Evolutionary conservation across 2,113 vertebrate genomes (phyloP).

Genomic region (Microcebus ravelobensis): DNA sequence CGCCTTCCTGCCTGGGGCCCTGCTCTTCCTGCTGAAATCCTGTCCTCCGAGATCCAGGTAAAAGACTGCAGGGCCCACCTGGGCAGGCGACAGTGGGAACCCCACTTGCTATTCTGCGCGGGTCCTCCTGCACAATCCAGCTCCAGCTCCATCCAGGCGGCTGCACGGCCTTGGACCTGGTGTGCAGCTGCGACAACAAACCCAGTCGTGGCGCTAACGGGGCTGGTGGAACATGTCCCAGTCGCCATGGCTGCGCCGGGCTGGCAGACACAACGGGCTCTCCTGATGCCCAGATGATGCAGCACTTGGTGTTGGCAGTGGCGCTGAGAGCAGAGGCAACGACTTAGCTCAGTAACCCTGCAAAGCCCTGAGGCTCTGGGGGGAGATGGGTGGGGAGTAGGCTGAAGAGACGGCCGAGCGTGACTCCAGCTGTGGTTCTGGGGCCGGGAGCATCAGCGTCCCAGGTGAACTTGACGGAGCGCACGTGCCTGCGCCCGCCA

Average conservation of each 20-base stretch:
- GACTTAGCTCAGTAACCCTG: neutral
- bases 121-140: neutral
- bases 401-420: neutral
- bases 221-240: neutral
- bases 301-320: neutral
- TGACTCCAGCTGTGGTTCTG: rapidly evolving
- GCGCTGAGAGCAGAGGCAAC: neutral
- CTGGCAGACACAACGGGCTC: neutral
- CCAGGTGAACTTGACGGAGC: neutral
- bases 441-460: too few relatives aligned
- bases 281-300: neutral
- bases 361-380: neutral
- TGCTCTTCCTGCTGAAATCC: neutral
- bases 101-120: rapidly evolving
- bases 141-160: neutral
- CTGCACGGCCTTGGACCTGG: neutral
- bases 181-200: neutral
- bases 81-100: neutral
- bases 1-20: neutral
- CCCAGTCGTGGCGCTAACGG: neutral
- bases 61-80: neutral
- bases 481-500: rapidly evolving
- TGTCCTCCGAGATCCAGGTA: neutral
- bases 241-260: neutral
- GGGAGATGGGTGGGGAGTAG: neutral